A percentile compares a stretch with the other conserved stretches of the same genome.
phyloP scores from a whole-genome alignment of 2,888 invertebrate genomes.

The Cheilosia soror region DNA sequence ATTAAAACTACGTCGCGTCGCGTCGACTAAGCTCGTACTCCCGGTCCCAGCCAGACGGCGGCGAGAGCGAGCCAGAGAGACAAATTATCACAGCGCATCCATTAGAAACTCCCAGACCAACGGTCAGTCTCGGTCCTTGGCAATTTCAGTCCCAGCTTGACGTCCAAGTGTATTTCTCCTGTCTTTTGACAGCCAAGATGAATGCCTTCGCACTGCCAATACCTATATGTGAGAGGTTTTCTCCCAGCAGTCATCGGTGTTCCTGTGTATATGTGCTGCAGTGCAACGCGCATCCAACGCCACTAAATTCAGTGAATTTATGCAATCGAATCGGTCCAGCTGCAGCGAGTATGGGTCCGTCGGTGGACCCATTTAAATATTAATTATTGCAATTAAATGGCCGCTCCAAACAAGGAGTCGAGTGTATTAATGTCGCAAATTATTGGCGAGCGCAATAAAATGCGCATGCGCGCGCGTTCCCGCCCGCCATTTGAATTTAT shows the following conservation, averaged over 20 bases:
- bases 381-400: constrained; percentile 71
- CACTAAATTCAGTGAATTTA: constrained; percentile 58
- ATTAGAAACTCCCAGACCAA: constrained; percentile 63
- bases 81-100: constrained; percentile 62
- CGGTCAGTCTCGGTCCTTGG: constrained; percentile 59
- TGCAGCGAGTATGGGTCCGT: constrained; percentile 25
- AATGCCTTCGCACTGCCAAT: constrained; percentile 68
- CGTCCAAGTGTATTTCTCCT: constrained; percentile 59
- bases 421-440: constrained; percentile 72
- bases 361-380: constrained; percentile 53
- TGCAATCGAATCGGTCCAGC: constrained; percentile 62
- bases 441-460: constrained; percentile 61
- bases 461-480: constrained; percentile 1
- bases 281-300: constrained; percentile 50
- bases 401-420: constrained; percentile 71
- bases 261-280: not conserved
- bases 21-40: not conserved
- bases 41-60: not conserved
- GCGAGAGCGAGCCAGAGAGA: constrained; percentile 40
- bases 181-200: constrained; percentile 68
- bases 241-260: constrained; percentile 3
- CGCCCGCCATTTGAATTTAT: constrained; percentile 26
- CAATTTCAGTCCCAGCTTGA: constrained; percentile 72
- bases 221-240: constrained; percentile 21
- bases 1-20: constrained; percentile 56